A percentile compares a stretch with the other conserved stretches of the same genome.
These are phyloP conservation scores for Polydrusus cervinus DNA, from an alignment of 2,888 invertebrate species.

Conservation along the genomic window DNA sequence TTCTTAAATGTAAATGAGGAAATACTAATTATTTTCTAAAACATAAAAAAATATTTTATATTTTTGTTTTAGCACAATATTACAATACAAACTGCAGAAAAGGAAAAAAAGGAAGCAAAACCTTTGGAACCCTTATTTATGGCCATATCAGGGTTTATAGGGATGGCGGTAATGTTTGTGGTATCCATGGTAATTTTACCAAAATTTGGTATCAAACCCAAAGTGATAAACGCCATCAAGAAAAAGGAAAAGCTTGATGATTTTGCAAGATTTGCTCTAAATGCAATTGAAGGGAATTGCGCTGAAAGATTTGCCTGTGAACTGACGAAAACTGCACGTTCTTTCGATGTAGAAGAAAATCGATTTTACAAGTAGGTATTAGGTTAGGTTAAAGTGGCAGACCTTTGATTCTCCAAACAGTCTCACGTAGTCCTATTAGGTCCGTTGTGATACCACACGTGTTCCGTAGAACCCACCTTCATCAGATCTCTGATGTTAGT, in stretches of 20 bases:
- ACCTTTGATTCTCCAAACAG: too few species aligned
- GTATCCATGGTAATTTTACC: conserved; percentile 73
- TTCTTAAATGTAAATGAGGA: too few species aligned
- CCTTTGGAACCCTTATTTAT: conserved; percentile 74
- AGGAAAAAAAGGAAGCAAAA: conserved; percentile 63
- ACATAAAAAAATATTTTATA: neutral
- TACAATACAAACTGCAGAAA: conserved; percentile 62
- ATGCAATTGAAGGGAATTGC: conserved; percentile 72
- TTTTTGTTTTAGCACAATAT: conserved; percentile 67
- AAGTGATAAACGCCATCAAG: conserved; percentile 53
- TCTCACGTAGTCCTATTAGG: too few species aligned
- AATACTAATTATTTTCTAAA: too few species aligned
- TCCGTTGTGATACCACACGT: too few species aligned
- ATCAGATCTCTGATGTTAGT: too few species aligned
- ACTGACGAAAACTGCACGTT: conserved; percentile 69
- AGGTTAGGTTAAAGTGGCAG: too few species aligned
- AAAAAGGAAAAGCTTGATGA: conserved; percentile 67
- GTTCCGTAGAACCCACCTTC: too few species aligned
- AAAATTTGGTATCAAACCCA: conserved; percentile 67
- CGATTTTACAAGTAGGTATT: conserved; percentile 68
- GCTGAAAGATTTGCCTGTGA: conserved; percentile 72
- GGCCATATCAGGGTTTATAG: conserved; percentile 75
- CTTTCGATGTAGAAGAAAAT: conserved; percentile 67
- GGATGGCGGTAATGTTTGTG: conserved; percentile 74
- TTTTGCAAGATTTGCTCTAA: conserved; percentile 68